Percentiles rank a stretch among this genome's conserved stretches.
Evolutionary conservation across 1,140 invertebrate species (phyloP).

Genomic region (Drosophila grimshawi): DNA sequence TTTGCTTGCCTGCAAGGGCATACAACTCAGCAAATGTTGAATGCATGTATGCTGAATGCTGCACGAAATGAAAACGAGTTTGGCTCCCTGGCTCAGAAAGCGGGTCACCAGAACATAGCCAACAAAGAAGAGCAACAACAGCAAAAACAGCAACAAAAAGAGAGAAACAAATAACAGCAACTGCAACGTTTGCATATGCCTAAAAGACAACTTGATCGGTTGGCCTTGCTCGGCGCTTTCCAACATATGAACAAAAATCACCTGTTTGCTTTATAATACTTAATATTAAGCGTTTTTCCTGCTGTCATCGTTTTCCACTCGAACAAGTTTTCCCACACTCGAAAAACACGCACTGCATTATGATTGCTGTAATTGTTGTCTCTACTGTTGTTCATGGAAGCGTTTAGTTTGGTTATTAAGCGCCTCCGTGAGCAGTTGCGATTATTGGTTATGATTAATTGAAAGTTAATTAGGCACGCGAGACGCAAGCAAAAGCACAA

Average conservation of each 20-base stretch:
- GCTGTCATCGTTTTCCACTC: slow-evolving; percentile 63
- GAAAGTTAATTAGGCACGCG: slow-evolving; percentile 72
- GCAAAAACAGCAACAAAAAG: slow-evolving; percentile 17
- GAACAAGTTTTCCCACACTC: slow-evolving; percentile 77
- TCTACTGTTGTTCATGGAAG: slow-evolving; percentile 43
- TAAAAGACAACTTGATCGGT: slow-evolving; percentile 46
- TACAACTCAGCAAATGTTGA: slow-evolving; percentile 23
- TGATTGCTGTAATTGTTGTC: slow-evolving; percentile 56
- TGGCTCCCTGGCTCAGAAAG: slow-evolving; percentile 51
- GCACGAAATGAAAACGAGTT: slow-evolving; percentile 77
- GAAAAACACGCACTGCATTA: slow-evolving; percentile 65
- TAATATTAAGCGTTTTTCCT: slow-evolving; percentile 53
- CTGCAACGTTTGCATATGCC: slow-evolving; percentile 13
- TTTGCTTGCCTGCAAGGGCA: slow-evolving; percentile 64
- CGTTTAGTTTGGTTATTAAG: slow-evolving; percentile 54
- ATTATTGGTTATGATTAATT: slow-evolving; percentile 72
- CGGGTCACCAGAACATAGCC: slow-evolving; percentile 73
- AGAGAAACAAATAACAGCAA: not conserved
- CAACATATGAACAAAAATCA: slow-evolving; percentile 42
- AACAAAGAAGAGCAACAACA: slow-evolving; percentile 19
- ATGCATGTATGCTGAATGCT: slow-evolving; percentile 59
- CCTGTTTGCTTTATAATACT: slow-evolving; percentile 49
- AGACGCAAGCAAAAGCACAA: slow-evolving; percentile 32
- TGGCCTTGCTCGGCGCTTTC: slow-evolving; percentile 70
- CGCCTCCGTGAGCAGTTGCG: slow-evolving; percentile 42